phyloP scores from a whole-genome alignment of 2,113 vertebrate species.

The Ailuropoda melanoleuca region DNA sequence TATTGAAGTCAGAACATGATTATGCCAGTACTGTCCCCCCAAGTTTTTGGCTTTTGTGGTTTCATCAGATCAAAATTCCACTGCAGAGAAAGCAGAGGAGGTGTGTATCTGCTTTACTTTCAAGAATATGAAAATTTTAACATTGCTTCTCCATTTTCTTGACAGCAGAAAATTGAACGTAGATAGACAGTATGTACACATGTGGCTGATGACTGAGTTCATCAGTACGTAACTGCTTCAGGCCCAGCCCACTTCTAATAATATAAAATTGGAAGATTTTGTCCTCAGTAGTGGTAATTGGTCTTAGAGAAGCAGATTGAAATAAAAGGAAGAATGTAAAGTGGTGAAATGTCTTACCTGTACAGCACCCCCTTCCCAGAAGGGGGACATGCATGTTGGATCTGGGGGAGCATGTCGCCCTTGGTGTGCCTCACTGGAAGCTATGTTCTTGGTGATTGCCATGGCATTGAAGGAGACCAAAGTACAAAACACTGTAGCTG shows the following conservation, averaged over 20 bases:
- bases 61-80: constrained; percentile 23
- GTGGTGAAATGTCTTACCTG: no score
- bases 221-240: background rate
- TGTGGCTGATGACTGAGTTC: background rate
- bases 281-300: background rate
- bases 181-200: background rate
- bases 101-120: background rate
- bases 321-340: background rate
- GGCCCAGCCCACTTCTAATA: background rate
- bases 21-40: background rate
- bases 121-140: background rate
- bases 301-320: background rate
- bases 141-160: background rate
- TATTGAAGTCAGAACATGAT: background rate
- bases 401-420: background rate
- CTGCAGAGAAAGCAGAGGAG: background rate
- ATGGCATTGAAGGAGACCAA: background rate
- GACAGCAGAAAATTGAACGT: background rate
- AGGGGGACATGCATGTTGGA: background rate
- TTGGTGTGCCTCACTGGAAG: background rate
- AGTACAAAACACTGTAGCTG: background rate
- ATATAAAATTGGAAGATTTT: background rate
- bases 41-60: background rate
- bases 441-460: background rate
- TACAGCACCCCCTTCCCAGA: background rate